These are phyloP conservation scores for Nothobranchius furzeri DNA, from an alignment of 2,113 vertebrate species.

Conservation along the genomic window DNA sequence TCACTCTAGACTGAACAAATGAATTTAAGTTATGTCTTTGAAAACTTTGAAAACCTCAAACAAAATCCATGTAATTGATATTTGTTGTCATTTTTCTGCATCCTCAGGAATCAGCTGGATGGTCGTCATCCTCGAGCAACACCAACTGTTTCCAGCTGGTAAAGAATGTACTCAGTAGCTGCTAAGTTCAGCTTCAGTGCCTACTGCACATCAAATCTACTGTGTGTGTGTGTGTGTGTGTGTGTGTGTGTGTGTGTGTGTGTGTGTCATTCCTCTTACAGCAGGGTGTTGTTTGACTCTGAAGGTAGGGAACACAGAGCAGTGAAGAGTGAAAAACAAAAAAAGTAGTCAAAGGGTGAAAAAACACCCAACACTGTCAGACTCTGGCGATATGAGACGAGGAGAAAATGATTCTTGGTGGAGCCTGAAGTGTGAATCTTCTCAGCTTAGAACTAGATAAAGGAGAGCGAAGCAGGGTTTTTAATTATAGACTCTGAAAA, in stretches of 20 bases:
- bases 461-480: neutral
- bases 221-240: no score
- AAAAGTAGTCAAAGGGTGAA: neutral
- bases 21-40: accelerated
- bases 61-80: neutral
- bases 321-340: neutral
- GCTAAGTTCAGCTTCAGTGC: neutral
- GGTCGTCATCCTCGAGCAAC: neutral
- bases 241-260: constrained; percentile 1
- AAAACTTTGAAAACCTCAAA: neutral
- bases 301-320: constrained; percentile 11
- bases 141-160: neutral
- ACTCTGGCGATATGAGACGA: constrained; percentile 2
- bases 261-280: neutral
- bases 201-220: no score
- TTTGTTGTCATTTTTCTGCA: neutral
- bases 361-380: neutral
- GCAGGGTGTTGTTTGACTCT: constrained; percentile 21
- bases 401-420: neutral
- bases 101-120: neutral
- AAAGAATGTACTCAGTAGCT: neutral
- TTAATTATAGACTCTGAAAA: constrained; percentile 5
- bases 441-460: neutral
- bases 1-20: neutral
- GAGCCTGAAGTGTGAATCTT: neutral